phyloP scores from a whole-genome alignment of 2,888 invertebrate genomes.

The Agelastica alni region DNA sequence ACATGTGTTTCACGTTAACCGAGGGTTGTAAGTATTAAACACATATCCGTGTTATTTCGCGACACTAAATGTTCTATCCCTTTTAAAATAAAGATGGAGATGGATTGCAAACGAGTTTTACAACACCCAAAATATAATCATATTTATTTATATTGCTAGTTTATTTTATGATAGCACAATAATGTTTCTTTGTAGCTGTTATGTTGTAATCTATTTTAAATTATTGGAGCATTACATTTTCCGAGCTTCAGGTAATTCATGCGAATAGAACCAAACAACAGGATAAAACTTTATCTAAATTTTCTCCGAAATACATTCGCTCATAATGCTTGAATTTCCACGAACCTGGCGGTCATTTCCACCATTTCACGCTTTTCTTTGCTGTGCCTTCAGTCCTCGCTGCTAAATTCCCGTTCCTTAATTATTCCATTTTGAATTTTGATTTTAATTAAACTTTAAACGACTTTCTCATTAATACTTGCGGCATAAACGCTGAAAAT shows the following conservation, averaged over 20 bases:
- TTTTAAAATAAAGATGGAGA: no score
- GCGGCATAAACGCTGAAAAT: slow-evolving; percentile 38
- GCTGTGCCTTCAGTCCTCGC: slow-evolving; percentile 30
- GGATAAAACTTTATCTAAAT: slow-evolving; percentile 39
- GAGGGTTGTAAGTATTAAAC: no score
- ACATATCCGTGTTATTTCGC: no score
- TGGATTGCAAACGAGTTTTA: no score
- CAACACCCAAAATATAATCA: no score
- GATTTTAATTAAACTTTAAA: slow-evolving; percentile 50
- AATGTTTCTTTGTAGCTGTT: no score
- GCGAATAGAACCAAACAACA: slow-evolving; percentile 2
- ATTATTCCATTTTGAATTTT: slow-evolving; percentile 52
- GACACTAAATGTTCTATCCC: no score
- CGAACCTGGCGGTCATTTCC: slow-evolving; percentile 25
- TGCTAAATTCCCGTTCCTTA: slow-evolving; percentile 46
- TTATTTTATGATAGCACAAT: no score
- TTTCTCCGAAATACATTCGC: slow-evolving; percentile 40
- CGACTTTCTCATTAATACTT: slow-evolving; percentile 44
- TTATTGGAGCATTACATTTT: background rate
- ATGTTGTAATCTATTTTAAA: background rate
- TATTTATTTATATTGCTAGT: no score
- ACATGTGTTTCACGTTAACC: no score
- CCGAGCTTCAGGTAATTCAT: background rate
- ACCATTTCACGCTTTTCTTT: slow-evolving; percentile 13
- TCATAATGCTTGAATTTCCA: slow-evolving; percentile 40